These are phyloP conservation scores for Potamilus streckersoni DNA, from an alignment of 1,140 invertebrate genomes.

Conservation along the genomic window DNA sequence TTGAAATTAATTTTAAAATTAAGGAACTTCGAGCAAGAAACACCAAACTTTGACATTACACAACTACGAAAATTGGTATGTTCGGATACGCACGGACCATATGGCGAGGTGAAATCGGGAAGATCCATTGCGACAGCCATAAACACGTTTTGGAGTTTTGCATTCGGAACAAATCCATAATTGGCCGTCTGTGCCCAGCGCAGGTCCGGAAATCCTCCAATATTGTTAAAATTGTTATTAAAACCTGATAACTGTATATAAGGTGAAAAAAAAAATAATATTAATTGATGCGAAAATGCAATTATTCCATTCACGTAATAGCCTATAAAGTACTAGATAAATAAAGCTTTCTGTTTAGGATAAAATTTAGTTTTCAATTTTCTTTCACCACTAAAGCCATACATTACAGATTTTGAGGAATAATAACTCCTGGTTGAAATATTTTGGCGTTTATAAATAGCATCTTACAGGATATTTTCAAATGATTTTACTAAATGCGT, in stretches of 20 bases:
- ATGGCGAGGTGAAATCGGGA: constrained; percentile 45
- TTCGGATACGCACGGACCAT: constrained; percentile 25
- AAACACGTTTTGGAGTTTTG: constrained; percentile 45
- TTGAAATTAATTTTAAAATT: no score
- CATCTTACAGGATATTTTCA: no score
- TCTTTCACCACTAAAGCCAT: neutral
- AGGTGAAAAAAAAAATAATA: neutral
- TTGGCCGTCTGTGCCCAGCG: constrained; percentile 60
- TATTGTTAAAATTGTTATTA: neutral
- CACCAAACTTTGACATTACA: no score
- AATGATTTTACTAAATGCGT: no score
- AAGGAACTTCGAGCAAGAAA: no score
- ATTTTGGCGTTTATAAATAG: no score
- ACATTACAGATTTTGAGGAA: neutral
- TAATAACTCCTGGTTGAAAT: no score
- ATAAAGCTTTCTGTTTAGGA: neutral
- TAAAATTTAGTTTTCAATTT: constrained; percentile 1
- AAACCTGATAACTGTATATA: neutral
- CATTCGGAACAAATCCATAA: constrained; percentile 51
- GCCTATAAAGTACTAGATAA: neutral
- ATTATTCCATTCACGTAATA: constrained; percentile 1
- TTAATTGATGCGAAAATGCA: neutral
- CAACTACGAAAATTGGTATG: no score
- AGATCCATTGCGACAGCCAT: constrained; percentile 57
- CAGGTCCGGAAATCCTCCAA: constrained; percentile 43